Percentiles rank a stretch among this genome's conserved stretches.
These are phyloP conservation scores for Montipora sp. DNA, from an alignment of 64 coral and sea anemone genomes.

Conservation along the genomic window DNA sequence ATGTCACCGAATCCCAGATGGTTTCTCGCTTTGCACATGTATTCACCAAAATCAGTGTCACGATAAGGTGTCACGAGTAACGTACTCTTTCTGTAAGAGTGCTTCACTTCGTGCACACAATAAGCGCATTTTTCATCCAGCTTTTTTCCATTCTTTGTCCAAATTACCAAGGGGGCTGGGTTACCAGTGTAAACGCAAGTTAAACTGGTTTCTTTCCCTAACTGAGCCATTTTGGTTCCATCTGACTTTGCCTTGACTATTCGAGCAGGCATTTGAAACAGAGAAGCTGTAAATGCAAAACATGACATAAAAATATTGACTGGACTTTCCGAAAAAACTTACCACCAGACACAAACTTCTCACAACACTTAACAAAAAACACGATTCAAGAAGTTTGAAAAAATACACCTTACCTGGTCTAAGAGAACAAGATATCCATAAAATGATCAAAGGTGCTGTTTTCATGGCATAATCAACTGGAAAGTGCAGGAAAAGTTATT, in stretches of 20 bases:
- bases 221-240: neutral
- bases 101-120: conserved; percentile 52
- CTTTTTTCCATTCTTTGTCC: conserved; percentile 44
- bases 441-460: conserved; percentile 1
- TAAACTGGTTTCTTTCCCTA: conserved; percentile 25
- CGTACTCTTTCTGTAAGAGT: conserved; percentile 36
- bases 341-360: too few species aligned
- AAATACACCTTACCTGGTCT: neutral
- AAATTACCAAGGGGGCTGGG: conserved; percentile 24
- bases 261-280: neutral
- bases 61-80: conserved; percentile 69
- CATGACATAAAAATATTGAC: neutral
- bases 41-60: conserved; percentile 57
- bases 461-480: neutral
- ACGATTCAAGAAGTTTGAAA: too few species aligned
- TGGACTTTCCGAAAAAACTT: neutral
- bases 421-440: conserved; percentile 11
- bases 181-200: conserved; percentile 36
- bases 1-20: conserved; percentile 51
- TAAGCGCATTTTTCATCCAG: conserved; percentile 12
- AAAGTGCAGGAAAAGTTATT: neutral
- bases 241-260: conserved; percentile 45
- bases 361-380: too few species aligned
- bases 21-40: conserved; percentile 55
- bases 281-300: neutral